Conservation (phyloP, 2,797 vertebrate species). For the Silurus aristotelis region DNA sequence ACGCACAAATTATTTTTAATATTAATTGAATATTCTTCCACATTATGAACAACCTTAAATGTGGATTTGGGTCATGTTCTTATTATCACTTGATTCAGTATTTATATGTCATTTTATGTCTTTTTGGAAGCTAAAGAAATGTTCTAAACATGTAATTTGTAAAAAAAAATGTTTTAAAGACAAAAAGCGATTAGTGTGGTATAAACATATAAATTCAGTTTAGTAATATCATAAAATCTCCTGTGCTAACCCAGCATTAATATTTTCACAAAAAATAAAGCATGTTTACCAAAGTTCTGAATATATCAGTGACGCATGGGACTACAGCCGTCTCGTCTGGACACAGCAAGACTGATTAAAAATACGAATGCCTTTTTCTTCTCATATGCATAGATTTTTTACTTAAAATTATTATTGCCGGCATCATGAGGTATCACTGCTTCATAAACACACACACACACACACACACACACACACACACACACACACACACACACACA, state of each 20-base stretch:
- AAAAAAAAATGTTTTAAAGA: neutral
- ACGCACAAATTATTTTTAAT: too few species aligned
- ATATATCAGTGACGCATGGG: neutral
- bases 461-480: slow-evolving; percentile 28
- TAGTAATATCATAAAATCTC: neutral
- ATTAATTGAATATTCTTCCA: too few species aligned
- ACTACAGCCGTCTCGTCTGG: slow-evolving; percentile 1
- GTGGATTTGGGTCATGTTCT: neutral
- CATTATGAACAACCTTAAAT: neutral
- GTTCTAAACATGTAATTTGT: neutral
- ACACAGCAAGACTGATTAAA: slow-evolving; percentile 35
- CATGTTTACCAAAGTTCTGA: slow-evolving; percentile 9
- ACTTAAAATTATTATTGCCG: slow-evolving; percentile 37
- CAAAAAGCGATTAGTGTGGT: neutral
- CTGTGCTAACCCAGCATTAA: neutral
- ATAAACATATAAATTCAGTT: neutral
- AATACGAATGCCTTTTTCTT: slow-evolving; percentile 27
- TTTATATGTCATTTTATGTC: too few species aligned
- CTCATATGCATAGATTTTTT: slow-evolving; percentile 36
- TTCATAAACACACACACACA: slow-evolving; percentile 22
- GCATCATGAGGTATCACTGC: slow-evolving; percentile 10
- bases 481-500: slow-evolving; percentile 9
- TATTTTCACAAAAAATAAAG: neutral
- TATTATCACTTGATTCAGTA: too few species aligned
- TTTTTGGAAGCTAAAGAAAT: too few species aligned